phyloP scores from a whole-genome alignment of 2,888 invertebrate genomes.

The Drosophila meridiana region DNA sequence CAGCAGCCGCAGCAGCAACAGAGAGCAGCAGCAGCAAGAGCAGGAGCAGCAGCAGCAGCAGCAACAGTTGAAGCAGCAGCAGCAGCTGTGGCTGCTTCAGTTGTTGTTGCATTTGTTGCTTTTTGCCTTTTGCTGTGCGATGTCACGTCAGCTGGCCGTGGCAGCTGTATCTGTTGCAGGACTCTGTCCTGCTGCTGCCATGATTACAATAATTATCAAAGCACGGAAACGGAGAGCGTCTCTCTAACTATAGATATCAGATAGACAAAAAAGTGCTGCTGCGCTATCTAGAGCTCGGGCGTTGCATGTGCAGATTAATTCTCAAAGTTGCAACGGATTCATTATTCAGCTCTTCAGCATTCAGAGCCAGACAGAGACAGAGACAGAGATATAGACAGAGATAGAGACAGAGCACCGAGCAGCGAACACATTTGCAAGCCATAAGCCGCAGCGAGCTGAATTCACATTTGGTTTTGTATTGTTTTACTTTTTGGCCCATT shows the following conservation, averaged over 20 bases:
- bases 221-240: not conserved
- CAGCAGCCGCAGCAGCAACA: constrained; percentile 11
- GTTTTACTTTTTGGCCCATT: constrained; percentile 68
- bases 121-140: not conserved
- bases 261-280: not conserved
- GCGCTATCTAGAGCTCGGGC: not conserved
- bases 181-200: not conserved
- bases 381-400: not conserved
- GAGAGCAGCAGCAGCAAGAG: not conserved
- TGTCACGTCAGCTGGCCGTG: constrained; percentile 13
- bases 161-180: not conserved
- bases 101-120: constrained; percentile 33
- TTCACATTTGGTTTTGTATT: constrained; percentile 53
- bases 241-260: not conserved
- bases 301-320: constrained; percentile 9
- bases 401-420: not conserved
- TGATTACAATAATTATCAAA: constrained; percentile 9
- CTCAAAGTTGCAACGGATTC: constrained; percentile 8
- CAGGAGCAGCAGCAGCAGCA: not conserved
- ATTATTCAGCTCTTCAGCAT: constrained; percentile 23
- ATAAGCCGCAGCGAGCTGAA: constrained; percentile 19
- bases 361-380: not conserved
- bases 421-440: not conserved
- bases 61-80: not conserved
- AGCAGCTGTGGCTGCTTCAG: not conserved